Evolutionary conservation across 2,888 invertebrate species (phyloP), one percentile per base, ranked within the genome.

Genomic region (Apomyelois bistriatella): DNA sequence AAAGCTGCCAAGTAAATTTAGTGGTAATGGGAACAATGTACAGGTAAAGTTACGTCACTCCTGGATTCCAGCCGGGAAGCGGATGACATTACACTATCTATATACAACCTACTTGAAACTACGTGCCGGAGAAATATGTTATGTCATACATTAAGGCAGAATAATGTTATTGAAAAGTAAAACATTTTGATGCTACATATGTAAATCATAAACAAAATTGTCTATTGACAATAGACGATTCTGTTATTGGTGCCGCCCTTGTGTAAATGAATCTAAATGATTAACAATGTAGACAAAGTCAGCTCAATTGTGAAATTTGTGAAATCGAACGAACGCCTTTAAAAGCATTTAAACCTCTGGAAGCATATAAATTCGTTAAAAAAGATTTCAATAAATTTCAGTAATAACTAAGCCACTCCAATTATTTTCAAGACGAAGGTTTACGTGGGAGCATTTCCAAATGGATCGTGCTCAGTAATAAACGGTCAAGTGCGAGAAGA

Each of bases 371-470:
- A 5, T 28, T 28, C 28, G 28, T 28, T 28, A 28, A 28, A n/a
- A n/a, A n/a, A n/a, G n/a, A n/a, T n/a, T n/a, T n/a, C n/a, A n/a
- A n/a, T n/a, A n/a, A n/a, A n/a, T n/a, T n/a, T n/a, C n/a, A n/a
- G n/a, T n/a, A n/a, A n/a, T n/a, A n/a, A n/a, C 63, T 68, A 65
- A 65, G 65, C 61, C 72, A 71, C 78, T 80, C 75, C 78, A 85
- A 84, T 84, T 82, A 81, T 78, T 75, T 72, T 76, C 59, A 70
- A 77, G 74, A 74, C 65, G 62, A 59, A 61, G 63, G 61, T 62
- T 66, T 60, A 62, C 66, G 69, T 60, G 66, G 63, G 64, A 67
- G 66, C 61, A 61, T 70, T 74, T 66, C 58, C 58, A 55, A 69
- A 65, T 58, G 64, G 68, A 70, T 70, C 65, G 67, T 70, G 68